Base-by-base conservation (phyloP, 23 tunicate genomes). In the Ciona savignyi region DNA sequence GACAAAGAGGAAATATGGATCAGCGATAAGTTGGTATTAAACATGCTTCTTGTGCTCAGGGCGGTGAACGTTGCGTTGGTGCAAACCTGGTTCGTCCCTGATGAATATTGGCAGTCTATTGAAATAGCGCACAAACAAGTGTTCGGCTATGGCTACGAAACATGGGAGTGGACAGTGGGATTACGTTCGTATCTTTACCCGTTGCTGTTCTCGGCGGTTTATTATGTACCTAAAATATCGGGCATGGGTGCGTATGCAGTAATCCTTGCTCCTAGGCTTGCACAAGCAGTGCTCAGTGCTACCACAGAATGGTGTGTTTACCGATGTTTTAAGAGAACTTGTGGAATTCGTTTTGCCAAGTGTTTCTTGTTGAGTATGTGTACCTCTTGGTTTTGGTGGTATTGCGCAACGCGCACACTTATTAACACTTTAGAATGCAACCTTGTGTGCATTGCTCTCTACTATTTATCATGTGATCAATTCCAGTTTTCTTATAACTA, bases 131-230 rank as follows among this genome's bases (percentile, higher is more conserved):
- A 91, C 73, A 60, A 80, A 4, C 68, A 74, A 9, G 91, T 76
- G 25, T 80, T 61, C 65, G 87, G 87, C 35, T 80, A 75, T 64
- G 91, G 97, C 1, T 76, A 70, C 62, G 66, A 83, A 22, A 91
- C 97, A 19, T 91, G 97, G 97, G 97, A 91, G 70, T 91, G 97
- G 97, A 85, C 65, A 25, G 69, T 71, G 6, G 97, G 97, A 30
- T 23, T 91, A 21, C 70, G 97, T 35, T 86, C 93, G 19, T 91
- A 80, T 33, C 11, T 85, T 29, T 73, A 84, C 63, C 90, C 97
- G 27, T 71, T 76, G 23, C 0, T 85, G 2, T 74, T 91, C 70
- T 34, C 97, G 0, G 32, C 32, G 31, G 3, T 76, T 25, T 91
- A 35, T 74, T 49, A 74, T 19, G 49, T 56, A 21, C n/a, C 76